Evolutionary conservation across 2,113 vertebrate species (phyloP).

Genomic region (Calyptommatus sinebrachiatus): DNA sequence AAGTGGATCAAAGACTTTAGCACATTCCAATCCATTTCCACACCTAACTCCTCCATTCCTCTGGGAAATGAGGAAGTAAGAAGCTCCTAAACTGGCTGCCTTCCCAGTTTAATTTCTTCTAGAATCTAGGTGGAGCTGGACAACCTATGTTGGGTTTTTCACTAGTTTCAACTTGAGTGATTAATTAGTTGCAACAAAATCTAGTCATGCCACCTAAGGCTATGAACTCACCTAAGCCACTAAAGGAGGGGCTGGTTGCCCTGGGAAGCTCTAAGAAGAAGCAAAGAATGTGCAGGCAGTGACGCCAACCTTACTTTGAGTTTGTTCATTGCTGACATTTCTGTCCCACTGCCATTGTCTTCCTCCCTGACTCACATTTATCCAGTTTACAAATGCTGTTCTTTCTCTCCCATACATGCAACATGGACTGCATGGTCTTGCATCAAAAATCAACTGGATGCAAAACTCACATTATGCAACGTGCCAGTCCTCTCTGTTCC

Average conservation of each 20-base stretch:
- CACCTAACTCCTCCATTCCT: background rate
- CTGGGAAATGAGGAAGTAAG: background rate
- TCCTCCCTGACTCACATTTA: too few species aligned
- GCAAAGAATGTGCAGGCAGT: too few species aligned
- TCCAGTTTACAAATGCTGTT: too few species aligned
- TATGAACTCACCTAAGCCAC: conserved; percentile 9
- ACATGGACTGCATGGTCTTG: background rate
- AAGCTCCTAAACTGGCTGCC: background rate
- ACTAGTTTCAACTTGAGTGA: conserved; percentile 34
- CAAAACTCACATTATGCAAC: background rate
- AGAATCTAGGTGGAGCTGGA: conserved; percentile 25
- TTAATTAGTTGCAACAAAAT: conserved; percentile 20
- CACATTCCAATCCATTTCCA: conserved; percentile 1
- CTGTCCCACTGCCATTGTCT: too few species aligned
- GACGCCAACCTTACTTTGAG: too few species aligned
- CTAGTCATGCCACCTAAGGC: conserved; percentile 21
- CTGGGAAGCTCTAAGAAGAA: background rate
- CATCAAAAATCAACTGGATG: background rate
- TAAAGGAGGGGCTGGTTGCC: background rate
- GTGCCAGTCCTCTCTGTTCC: background rate
- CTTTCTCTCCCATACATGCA: too few species aligned
- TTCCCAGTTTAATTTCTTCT: conserved; percentile 2
- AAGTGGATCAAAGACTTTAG: background rate
- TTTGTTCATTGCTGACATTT: background rate
- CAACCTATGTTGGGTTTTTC: background rate